Percentiles rank a stretch among this genome's conserved stretches.
These are phyloP conservation scores for Lumbricus terrestris DNA, from an alignment of 2,888 invertebrate species.

Conservation along the genomic window DNA sequence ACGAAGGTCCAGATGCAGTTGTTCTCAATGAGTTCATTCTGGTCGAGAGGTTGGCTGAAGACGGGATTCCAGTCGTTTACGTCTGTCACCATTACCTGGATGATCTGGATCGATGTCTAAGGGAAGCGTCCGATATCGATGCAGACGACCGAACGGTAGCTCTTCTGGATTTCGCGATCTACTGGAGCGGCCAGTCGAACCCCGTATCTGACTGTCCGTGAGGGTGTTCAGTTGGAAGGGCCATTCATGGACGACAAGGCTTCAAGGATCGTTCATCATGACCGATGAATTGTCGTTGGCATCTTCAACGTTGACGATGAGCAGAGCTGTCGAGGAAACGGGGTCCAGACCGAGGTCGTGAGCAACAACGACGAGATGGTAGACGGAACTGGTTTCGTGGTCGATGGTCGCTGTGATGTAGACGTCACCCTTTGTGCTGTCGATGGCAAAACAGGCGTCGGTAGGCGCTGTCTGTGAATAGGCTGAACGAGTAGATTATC, in stretches of 20 bases:
- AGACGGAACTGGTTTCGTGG: constrained; percentile 34
- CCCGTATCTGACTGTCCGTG: neutral
- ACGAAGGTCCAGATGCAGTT: constrained; percentile 21
- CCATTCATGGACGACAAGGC: neutral
- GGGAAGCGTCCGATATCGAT: constrained; percentile 31
- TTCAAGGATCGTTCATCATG: constrained; percentile 58
- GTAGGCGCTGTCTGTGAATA: constrained; percentile 29
- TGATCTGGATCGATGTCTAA: constrained; percentile 15
- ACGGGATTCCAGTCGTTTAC: constrained; percentile 30
- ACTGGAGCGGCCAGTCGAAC: constrained; percentile 20
- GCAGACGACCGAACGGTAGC: constrained; percentile 32
- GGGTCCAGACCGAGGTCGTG: constrained; percentile 37
- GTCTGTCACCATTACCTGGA: constrained; percentile 25
- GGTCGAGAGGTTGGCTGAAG: constrained; percentile 24
- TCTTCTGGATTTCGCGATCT: constrained; percentile 30
- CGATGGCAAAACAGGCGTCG: constrained; percentile 36
- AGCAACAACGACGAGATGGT: constrained; percentile 37
- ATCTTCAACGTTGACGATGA: constrained; percentile 64
- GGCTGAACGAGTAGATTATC: constrained; percentile 38
- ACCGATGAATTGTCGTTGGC: constrained; percentile 85
- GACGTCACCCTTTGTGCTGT: constrained; percentile 37
- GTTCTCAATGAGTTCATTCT: constrained; percentile 26
- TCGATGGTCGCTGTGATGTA: constrained; percentile 34
- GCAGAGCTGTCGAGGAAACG: constrained; percentile 36
- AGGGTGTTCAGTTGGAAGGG: neutral